Conservation (phyloP, 1,140 invertebrate genomes). For the Lepidurus arcticus region DNA sequence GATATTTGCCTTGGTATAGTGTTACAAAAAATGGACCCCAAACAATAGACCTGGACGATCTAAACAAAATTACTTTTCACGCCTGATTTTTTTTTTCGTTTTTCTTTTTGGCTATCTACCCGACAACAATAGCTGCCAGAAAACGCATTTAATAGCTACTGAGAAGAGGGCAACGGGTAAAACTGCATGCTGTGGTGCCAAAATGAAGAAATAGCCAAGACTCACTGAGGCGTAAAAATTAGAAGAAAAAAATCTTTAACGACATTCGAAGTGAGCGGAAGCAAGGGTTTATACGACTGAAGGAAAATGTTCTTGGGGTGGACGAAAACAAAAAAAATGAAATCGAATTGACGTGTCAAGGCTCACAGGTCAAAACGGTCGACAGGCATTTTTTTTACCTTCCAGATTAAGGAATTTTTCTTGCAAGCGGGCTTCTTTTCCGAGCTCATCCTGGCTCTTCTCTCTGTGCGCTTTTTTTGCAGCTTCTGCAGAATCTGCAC, state of each 20-base stretch:
- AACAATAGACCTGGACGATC: neutral
- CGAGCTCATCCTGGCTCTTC: constrained; percentile 82
- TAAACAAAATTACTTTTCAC: too few species aligned
- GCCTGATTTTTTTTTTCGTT: neutral
- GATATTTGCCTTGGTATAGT: neutral
- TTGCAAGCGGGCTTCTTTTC: constrained; percentile 80
- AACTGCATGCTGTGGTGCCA: neutral
- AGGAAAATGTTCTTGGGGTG: neutral
- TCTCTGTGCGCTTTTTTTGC: constrained; percentile 92
- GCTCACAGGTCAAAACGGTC: neutral
- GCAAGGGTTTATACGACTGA: neutral
- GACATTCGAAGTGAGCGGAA: neutral
- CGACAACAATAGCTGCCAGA: constrained; percentile 5
- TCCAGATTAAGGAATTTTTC: constrained; percentile 93
- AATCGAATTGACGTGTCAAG: neutral
- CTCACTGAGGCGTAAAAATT: neutral
- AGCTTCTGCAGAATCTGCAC: constrained; percentile 94
- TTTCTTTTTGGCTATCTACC: neutral
- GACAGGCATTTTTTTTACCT: constrained; percentile 60
- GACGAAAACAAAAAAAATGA: neutral
- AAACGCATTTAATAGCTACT: neutral
- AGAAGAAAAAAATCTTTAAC: neutral
- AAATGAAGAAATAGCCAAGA: neutral
- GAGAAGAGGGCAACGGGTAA: neutral
- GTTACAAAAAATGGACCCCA: neutral